Evolutionary conservation across 2,113 vertebrate genomes (phyloP), one percentile per base, ranked within the genome.

Genomic region (Brachyistius frenatus): DNA sequence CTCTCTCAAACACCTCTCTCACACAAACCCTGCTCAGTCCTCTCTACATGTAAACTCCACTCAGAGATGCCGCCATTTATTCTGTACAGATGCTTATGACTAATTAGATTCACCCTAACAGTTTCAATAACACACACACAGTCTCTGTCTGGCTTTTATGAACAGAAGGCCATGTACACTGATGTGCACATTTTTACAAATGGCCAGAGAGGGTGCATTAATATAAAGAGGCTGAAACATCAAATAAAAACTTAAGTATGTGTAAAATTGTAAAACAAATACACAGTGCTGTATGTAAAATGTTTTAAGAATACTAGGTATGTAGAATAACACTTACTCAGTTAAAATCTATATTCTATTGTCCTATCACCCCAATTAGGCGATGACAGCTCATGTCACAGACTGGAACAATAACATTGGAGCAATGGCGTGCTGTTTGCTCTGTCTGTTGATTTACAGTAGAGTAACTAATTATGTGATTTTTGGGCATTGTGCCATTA

Each of bases 391-490:
- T 80, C 11, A 32, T 49, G 31, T 61, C n/a, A 70, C n/a, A 11
- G 37, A 36, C 36, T n/a, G 47, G 9, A 68, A 37, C 33, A 74
- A 50, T 78, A 39, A 16, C 50, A 37, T 0, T 5, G 47, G 39
- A 31, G 49, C 61, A 73, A 15, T 39, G 53, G 46, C 68, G 53
- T 56, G 58, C 54, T 13, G 35, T 60, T 73, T 58, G 10, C 30
- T 31, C 33, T 41, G 65, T 32, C 30, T 81, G 66, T 76, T 86
- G 73, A 67, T 89, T 92, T 66, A 89, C 83, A 91, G 69, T 84
- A 74, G 79, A 91, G 89, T 88, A 88, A 84, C 75, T 90, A 76
- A 91, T 90, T 73, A 86, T 66, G 61, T 71, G 61, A 87, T 81
- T 76, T 81, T 74, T 73, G 53, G 83, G 66, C 85, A 81, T 69